Percentiles rank a stretch among this genome's conserved stretches.
Conservation (phyloP, 2,888 invertebrate species). For the Stenichneumon culpator region DNA sequence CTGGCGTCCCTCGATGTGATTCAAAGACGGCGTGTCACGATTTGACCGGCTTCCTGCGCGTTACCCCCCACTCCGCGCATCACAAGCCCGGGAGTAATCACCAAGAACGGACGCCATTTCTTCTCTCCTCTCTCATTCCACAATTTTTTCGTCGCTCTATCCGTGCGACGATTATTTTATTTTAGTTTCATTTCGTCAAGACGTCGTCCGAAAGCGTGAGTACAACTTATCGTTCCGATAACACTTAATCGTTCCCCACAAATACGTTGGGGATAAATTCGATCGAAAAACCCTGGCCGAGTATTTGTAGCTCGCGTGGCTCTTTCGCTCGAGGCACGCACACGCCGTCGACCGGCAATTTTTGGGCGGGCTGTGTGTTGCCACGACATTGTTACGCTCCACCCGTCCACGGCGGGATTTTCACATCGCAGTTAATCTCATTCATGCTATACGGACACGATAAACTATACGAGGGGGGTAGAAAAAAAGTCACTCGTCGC, state of each 20-base stretch:
- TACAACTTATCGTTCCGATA: slow-evolving; percentile 34
- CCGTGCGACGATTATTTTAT: slow-evolving; percentile 60
- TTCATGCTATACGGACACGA: background rate
- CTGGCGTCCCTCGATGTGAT: background rate
- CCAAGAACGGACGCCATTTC: slow-evolving; percentile 57
- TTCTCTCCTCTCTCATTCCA: slow-evolving; percentile 43
- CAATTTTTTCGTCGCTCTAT: slow-evolving; percentile 59
- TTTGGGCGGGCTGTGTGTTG: slow-evolving; percentile 55
- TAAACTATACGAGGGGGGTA: no score
- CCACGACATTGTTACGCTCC: slow-evolving; percentile 21
- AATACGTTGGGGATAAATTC: background rate
- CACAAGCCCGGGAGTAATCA: slow-evolving; percentile 28
- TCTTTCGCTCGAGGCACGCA: slow-evolving; percentile 14
- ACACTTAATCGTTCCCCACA: background rate
- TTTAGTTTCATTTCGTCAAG: slow-evolving; percentile 58
- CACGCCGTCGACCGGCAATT: slow-evolving; percentile 52
- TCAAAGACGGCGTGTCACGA: slow-evolving; percentile 46
- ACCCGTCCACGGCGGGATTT: no score
- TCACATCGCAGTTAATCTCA: background rate
- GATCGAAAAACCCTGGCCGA: background rate
- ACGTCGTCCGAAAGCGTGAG: slow-evolving; percentile 69
- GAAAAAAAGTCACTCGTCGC: background rate
- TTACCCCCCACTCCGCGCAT: slow-evolving; percentile 4
- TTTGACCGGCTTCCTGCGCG: slow-evolving; percentile 38
- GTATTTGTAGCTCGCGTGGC: slow-evolving; percentile 38